These are phyloP conservation scores for Pangasius macronema DNA, from an alignment of 2,797 vertebrate genomes.

Conservation along the genomic window DNA sequence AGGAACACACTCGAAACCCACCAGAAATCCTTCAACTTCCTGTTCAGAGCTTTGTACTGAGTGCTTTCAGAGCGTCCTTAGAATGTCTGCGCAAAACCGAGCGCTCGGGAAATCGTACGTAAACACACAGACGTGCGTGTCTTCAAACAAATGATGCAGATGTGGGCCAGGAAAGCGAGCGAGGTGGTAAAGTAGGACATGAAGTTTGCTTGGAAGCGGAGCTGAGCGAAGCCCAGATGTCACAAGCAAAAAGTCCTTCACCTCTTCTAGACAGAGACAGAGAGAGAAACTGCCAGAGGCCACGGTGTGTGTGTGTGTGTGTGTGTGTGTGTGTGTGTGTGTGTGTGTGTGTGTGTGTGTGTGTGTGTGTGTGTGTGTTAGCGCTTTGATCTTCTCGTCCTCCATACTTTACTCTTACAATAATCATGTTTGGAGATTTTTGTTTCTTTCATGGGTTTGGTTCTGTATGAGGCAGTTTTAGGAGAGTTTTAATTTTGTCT, in stretches of 20 bases:
- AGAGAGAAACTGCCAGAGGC: conserved; percentile 63
- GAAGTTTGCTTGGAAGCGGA: background rate
- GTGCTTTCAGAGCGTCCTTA: conserved; percentile 42
- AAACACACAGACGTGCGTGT: background rate
- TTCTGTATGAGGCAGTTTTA: background rate
- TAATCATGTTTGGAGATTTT: conserved; percentile 61
- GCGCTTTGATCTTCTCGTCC: conserved; percentile 68
- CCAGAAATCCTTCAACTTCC: conserved; percentile 28
- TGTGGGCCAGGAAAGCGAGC: conserved; percentile 57
- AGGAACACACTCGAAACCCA: conserved; percentile 30
- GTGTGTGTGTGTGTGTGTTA: conserved; percentile 41
- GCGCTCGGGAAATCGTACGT: background rate
- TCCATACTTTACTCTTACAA: conserved; percentile 60
- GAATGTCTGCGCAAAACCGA: conserved; percentile 28
- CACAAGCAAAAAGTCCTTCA: conserved; percentile 62
- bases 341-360: background rate
- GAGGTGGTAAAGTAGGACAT: conserved; percentile 55
- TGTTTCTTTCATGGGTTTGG: conserved; percentile 53
- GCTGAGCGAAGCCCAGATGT: conserved; percentile 50
- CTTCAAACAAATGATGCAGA: conserved; percentile 27
- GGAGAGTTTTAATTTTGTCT: background rate
- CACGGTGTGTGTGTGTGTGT: conserved; percentile 34
- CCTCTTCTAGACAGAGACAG: conserved; percentile 52
- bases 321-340: conserved; percentile 4
- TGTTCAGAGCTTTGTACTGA: conserved; percentile 35